phyloP scores from a whole-genome alignment of 1,140 invertebrate genomes.

The Heliconius eleuchia region DNA sequence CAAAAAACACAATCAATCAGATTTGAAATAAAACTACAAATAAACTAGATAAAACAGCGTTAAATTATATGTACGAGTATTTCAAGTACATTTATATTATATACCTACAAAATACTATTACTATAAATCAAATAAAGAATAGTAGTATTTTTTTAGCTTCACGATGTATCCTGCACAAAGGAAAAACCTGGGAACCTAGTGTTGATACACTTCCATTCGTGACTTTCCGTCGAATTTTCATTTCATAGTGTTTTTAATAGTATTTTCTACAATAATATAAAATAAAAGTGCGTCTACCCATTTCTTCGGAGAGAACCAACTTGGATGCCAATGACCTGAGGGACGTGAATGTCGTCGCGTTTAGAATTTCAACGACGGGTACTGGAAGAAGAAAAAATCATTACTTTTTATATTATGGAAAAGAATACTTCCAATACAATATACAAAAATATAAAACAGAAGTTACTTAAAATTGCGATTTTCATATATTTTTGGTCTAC shows the following conservation, averaged over 20 bases:
- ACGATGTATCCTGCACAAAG: no score
- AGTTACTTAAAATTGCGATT: neutral
- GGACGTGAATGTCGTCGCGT: slow-evolving; percentile 91
- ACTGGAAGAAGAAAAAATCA: slow-evolving; percentile 56
- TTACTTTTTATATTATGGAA: slow-evolving; percentile 10
- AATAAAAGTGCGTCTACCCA: slow-evolving; percentile 80
- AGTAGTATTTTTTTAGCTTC: neutral
- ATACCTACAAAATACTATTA: neutral
- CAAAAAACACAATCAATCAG: no score
- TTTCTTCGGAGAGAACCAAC: slow-evolving; percentile 87
- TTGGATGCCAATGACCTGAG: slow-evolving; percentile 91
- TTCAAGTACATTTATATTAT: no score
- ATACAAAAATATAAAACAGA: neutral
- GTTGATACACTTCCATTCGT: no score
- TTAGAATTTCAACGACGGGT: slow-evolving; percentile 88
- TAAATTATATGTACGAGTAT: no score
- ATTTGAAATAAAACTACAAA: no score
- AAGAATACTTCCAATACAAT: neutral
- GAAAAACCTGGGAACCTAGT: no score
- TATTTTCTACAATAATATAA: slow-evolving; percentile 9
- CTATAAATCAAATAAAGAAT: neutral
- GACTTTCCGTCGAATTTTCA: no score
- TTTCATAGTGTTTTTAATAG: neutral
- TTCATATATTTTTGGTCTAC: no score
- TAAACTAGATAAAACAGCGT: no score